Percentiles rank a stretch among this genome's conserved stretches.
Evolutionary conservation across 1,140 invertebrate species (phyloP).

Genomic region (Maniola jurtina): DNA sequence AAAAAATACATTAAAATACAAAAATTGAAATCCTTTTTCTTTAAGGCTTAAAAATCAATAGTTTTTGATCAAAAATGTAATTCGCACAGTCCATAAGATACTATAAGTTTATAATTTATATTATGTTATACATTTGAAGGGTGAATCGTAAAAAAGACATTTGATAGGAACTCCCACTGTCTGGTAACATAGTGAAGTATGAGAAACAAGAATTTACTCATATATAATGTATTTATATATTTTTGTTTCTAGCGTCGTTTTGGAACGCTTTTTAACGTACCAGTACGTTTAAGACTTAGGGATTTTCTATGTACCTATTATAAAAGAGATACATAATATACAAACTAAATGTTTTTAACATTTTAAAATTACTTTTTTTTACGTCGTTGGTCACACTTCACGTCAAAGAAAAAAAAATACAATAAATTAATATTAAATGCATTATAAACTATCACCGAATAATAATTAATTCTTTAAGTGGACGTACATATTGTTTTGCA

Average conservation of each 20-base stretch:
- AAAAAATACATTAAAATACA: too few relatives aligned
- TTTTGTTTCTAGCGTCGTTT: background rate
- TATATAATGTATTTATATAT: background rate
- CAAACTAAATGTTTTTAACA: too few relatives aligned
- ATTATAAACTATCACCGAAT: conserved; percentile 37
- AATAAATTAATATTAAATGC: conserved; percentile 40
- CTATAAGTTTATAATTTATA: background rate
- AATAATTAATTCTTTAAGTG: conserved; percentile 26
- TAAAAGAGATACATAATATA: too few relatives aligned
- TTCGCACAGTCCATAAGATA: background rate
- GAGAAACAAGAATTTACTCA: background rate
- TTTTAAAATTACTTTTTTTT: too few relatives aligned
- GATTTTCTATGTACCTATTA: too few relatives aligned
- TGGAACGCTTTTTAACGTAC: background rate
- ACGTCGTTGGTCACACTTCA: conserved; percentile 1
- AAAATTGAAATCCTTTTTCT: too few relatives aligned
- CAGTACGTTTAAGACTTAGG: background rate
- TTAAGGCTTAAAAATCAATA: too few relatives aligned
- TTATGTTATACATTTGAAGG: background rate
- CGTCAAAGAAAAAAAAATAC: conserved; percentile 22
- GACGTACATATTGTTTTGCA: conserved; percentile 38
- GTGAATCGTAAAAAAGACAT: conserved; percentile 25
- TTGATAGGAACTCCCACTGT: conserved; percentile 41
- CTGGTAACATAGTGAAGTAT: conserved; percentile 29
- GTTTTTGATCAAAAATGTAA: background rate